These are phyloP conservation scores for Siphamia tubifer DNA, from an alignment of 2,113 vertebrate genomes.

Conservation along the genomic window DNA sequence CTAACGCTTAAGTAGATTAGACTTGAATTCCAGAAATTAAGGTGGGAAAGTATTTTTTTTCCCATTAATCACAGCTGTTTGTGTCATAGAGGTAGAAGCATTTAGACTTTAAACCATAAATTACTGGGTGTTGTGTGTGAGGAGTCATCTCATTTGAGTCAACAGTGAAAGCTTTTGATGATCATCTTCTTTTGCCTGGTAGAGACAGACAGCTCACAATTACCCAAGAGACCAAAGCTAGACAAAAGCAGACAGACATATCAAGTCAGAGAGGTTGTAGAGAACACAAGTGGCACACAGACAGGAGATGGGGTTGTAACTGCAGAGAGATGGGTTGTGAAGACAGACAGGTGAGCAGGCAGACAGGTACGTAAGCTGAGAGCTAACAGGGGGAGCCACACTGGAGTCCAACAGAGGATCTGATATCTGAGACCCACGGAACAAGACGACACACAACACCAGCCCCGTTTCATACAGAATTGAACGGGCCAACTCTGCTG, in stretches of 20 bases:
- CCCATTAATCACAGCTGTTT: not conserved
- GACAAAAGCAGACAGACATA: not conserved
- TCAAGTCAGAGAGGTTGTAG: not conserved
- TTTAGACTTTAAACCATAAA: not conserved
- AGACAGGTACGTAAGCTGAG: slow-evolving; percentile 61
- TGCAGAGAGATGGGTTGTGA: not conserved
- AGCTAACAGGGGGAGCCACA: slow-evolving; percentile 15
- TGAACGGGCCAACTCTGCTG: not conserved
- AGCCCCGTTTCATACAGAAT: not conserved
- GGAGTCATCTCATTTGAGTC: not conserved
- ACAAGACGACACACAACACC: slow-evolving; percentile 68
- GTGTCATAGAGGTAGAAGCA: not conserved
- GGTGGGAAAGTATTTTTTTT: not conserved
- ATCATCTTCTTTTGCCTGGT: not conserved
- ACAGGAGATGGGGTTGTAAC: not conserved
- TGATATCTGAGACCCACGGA: slow-evolving; percentile 74
- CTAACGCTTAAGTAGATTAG: no score
- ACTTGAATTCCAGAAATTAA: not conserved
- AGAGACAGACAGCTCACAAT: not conserved
- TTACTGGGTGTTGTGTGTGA: not conserved
- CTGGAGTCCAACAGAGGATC: slow-evolving; percentile 55
- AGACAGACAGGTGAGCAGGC: not conserved
- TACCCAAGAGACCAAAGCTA: not conserved
- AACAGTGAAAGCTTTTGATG: not conserved
- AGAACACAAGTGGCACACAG: not conserved